These are phyloP conservation scores for Ivindomyrus marchei DNA, from an alignment of 2,113 vertebrate genomes.

Conservation along the genomic window DNA sequence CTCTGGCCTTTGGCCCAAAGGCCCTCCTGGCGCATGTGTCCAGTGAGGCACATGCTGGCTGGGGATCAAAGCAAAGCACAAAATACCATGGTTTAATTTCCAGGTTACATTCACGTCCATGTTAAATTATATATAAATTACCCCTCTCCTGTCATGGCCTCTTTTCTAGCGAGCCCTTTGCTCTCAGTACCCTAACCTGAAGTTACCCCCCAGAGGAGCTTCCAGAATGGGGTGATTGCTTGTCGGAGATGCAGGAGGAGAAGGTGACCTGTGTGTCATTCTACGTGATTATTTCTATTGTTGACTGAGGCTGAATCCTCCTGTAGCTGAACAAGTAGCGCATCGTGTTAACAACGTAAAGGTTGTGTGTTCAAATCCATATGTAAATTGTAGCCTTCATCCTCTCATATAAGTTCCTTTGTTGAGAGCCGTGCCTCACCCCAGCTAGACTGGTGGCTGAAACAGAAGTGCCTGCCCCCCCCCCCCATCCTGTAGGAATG, in stretches of 20 bases:
- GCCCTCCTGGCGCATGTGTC: not conserved
- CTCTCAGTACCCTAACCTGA: not conserved
- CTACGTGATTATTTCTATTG: not conserved
- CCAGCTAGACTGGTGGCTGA: not conserved
- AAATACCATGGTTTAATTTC: not conserved
- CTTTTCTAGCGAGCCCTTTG: not conserved
- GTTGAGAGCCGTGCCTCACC: not conserved
- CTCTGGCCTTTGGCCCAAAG: not conserved
- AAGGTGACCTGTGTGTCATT: not conserved
- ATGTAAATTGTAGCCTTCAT: not conserved
- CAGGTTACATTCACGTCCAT: not conserved
- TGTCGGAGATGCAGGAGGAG: not conserved
- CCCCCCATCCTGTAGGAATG: not conserved
- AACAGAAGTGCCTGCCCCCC: not conserved
- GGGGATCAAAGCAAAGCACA: not conserved
- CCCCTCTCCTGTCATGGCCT: not conserved
- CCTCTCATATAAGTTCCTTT: not conserved
- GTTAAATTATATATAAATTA: not conserved
- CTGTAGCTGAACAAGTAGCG: not conserved
- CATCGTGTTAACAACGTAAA: not conserved
- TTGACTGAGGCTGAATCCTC: not conserved
- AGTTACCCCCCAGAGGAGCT: not conserved
- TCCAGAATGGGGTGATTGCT: not conserved
- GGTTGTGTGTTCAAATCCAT: not conserved
- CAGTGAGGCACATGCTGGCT: not conserved